Base-by-base conservation (phyloP, 2,888 invertebrate genomes). In the Lycia hirtaria region DNA sequence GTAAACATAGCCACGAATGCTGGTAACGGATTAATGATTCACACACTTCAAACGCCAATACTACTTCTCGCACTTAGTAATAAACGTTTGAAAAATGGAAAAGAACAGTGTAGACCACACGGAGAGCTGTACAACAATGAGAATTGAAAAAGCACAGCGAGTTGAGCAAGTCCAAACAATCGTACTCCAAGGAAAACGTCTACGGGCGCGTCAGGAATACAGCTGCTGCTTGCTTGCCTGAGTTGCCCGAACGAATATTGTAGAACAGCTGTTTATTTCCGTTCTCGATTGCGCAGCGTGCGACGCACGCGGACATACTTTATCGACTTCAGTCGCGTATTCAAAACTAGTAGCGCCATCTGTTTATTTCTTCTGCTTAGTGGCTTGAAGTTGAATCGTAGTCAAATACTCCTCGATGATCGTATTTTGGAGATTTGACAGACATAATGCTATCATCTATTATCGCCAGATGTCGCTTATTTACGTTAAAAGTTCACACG, bases 201-300 rank as follows among this genome's bases (percentile, higher is more conserved):
- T 84, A 87, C 88, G 82, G 75, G 85, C 83, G 86, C 83, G 53
- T 53, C 38, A 12, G 14, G 41, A 77, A 73, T 78, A 83, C 84
- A 87, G 83, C 85, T 88, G 83, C 85, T 81, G 78, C 56, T 54
- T 64, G 58, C 60, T 56, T 58, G 57, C 75, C 82, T 80, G 88
- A 86, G 90, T 88, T 88, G 90, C 88, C 89, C 84, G 85, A 88
- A 72, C 84, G 87, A 91, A 90, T 89, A 91, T 88, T 88, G 83
- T 87, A 75, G 84, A 90, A 92, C 92, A 92, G 92, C 92, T 91
- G 92, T 91, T 83, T 92, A 90, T 88, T 91, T 92, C 88, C 82
- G 90, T 88, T 83, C 83, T 83, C 80, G 87, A 87, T 85, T 88
- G 90, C 89, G 89, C 88, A 87, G 81, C 80, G 83, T 64, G 78